Percentiles rank a stretch among this genome's conserved stretches.
These are phyloP conservation scores for Deladenus siricidicola DNA, from an alignment of 2,888 invertebrate genomes.

Conservation along the genomic window DNA sequence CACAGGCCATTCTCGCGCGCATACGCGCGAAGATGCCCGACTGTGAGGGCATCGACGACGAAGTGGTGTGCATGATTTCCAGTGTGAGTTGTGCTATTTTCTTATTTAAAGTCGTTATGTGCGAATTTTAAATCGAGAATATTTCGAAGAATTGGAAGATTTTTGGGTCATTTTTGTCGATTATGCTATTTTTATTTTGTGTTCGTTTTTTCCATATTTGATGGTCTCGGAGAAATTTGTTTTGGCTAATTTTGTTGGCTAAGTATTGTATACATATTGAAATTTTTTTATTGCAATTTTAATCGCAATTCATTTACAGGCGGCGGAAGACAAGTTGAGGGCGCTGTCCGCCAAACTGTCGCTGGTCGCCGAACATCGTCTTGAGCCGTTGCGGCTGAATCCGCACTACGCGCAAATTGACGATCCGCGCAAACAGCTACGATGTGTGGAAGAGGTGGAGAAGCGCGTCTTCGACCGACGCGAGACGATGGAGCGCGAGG, in stretches of 20 bases:
- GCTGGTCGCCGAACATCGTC: constrained; percentile 83
- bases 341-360: constrained; percentile 82
- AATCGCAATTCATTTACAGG: too few species aligned
- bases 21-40: constrained; percentile 22
- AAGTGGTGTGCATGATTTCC: constrained; percentile 19
- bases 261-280: too few species aligned
- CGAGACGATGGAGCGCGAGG: constrained; percentile 88
- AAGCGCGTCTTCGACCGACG: constrained; percentile 83
- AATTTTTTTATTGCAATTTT: too few species aligned
- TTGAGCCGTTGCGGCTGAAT: constrained; percentile 79
- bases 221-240: too few species aligned
- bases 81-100: background rate
- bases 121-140: too few species aligned
- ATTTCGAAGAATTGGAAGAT: too few species aligned
- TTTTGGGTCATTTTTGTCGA: too few species aligned
- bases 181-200: too few species aligned
- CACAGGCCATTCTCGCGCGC: constrained; percentile 21
- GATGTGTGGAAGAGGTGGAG: constrained; percentile 86
- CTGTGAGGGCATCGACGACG: constrained; percentile 20
- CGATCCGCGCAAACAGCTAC: constrained; percentile 82
- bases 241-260: too few species aligned
- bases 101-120: background rate
- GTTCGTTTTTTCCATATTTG: background rate
- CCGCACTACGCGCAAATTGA: constrained; percentile 78
- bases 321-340: constrained; percentile 83